Evolutionary conservation across 2,113 vertebrate species (phyloP), one percentile per base, ranked within the genome.

Genomic region (Pterophyllum scalare): DNA sequence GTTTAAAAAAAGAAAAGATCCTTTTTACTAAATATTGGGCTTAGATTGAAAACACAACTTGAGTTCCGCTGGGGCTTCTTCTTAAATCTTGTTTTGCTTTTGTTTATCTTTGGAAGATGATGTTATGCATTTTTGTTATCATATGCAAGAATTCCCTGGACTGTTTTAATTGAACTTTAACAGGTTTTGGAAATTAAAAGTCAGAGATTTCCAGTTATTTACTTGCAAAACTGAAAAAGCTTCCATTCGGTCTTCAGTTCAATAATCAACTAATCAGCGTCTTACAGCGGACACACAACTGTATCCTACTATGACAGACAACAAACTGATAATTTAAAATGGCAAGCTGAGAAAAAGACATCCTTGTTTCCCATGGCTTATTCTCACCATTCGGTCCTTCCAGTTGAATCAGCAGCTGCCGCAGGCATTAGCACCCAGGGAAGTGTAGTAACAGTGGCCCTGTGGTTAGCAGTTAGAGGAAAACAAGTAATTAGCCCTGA

Each of bases 401-500:
- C 77, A 70, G 35, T 46, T 31, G 11, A 82, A 61, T 72, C 61
- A 72, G 62, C 14, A 11, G 65, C 72, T 4, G 74, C 80, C 59
- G 79, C 70, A 31, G 86, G 77, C 88, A 35, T 88, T 62, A 64
- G 80, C 83, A 81, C 80, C 78, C 72, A 64, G 77, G 74, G 75
- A 85, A 60, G 80, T 75, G 67, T 78, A 52, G 86, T 26, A 80
- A 77, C 62, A 13, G 57, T 28, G 43, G 88, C 76, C 85, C 85
- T n/a, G 79, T 86, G 87, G 88, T 89, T 88, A 87, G 90, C 88
- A 79, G 84, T 87, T 59, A 70, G 87, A 89, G 77, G 60, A 88
- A 89, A 90, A 87, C 87, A 83, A 92, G 87, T 90, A 93, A 94
- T 95, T 94, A 94, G 88, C 88, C 54, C 72, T 49, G 80, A 83